These are phyloP conservation scores for Rhingia campestris DNA, from an alignment of 2,888 invertebrate genomes.

Conservation along the genomic window DNA sequence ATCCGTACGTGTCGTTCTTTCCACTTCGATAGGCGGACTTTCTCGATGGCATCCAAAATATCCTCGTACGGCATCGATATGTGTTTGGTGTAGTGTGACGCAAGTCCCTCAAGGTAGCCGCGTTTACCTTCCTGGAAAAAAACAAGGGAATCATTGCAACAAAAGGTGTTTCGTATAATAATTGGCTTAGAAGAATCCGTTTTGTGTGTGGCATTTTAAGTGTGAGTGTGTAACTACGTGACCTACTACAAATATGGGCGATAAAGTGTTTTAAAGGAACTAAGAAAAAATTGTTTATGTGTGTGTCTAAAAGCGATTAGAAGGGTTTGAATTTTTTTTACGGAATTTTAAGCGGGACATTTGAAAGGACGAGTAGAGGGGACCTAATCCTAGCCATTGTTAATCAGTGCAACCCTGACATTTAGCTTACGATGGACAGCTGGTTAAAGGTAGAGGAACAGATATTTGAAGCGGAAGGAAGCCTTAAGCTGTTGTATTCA, in stretches of 20 bases:
- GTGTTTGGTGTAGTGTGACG: slow-evolving; percentile 93
- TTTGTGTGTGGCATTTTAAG: slow-evolving; percentile 15
- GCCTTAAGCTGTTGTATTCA: too few relatives aligned
- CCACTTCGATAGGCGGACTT: slow-evolving; percentile 87
- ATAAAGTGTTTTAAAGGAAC: background rate
- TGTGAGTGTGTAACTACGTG: slow-evolving; percentile 34
- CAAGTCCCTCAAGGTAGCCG: slow-evolving; percentile 93
- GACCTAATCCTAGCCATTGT: too few relatives aligned
- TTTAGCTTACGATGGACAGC: too few relatives aligned
- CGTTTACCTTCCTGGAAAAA: slow-evolving; percentile 90
- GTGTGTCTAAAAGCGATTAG: background rate
- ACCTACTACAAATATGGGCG: slow-evolving; percentile 15
- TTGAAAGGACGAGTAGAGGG: too few relatives aligned
- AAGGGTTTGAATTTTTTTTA: background rate
- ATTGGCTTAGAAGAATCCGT: slow-evolving; percentile 21
- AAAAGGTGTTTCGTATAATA: slow-evolving; percentile 52
- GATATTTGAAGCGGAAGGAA: too few relatives aligned
- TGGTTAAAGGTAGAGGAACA: too few relatives aligned
- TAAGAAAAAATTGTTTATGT: background rate
- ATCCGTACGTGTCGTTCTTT: slow-evolving; percentile 83
- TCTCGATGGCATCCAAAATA: slow-evolving; percentile 92
- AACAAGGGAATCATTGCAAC: slow-evolving; percentile 60
- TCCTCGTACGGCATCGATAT: slow-evolving; percentile 94
- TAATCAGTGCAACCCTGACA: too few relatives aligned
- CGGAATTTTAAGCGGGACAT: too few relatives aligned